These are phyloP conservation scores for Cyprinus carpio DNA, from an alignment of 2,113 vertebrate species.

Conservation along the genomic window DNA sequence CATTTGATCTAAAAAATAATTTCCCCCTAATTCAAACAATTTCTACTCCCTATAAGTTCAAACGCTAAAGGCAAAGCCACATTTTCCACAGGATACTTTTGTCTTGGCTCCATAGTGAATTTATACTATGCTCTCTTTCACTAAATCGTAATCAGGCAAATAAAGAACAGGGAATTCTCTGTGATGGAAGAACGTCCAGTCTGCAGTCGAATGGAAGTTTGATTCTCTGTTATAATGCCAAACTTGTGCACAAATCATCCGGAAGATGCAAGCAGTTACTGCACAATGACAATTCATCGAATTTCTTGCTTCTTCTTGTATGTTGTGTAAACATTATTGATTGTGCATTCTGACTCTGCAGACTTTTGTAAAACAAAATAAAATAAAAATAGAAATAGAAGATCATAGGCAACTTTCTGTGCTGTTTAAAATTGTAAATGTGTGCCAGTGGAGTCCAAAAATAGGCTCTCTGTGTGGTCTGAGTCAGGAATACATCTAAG, in stretches of 20 bases:
- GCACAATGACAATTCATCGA: not conserved
- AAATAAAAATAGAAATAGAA: not conserved
- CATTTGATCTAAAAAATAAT: not conserved
- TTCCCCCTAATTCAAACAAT: constrained; percentile 19
- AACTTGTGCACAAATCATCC: not conserved
- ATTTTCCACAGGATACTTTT: constrained; percentile 47
- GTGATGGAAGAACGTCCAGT: not conserved
- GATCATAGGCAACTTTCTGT: not conserved
- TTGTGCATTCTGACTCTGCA: not conserved
- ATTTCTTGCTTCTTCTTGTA: not conserved
- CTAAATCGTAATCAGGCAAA: not conserved
- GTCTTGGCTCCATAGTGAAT: not conserved
- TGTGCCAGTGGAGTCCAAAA: constrained; percentile 39
- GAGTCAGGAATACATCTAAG: constrained; percentile 34
- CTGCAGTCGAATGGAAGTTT: not conserved
- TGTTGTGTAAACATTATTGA: not conserved
- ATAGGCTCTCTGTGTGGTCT: constrained; percentile 29
- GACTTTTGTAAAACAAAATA: not conserved
- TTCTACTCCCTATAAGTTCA: not conserved
- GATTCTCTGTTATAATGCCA: not conserved
- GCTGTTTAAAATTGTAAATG: constrained; percentile 31
- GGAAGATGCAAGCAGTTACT: not conserved
- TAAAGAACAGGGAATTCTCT: constrained; percentile 19
- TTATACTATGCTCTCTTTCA: constrained; percentile 38
- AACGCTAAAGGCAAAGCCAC: constrained; percentile 19